Conservation (phyloP, 2,888 invertebrate species). For the Pandemis heparana region DNA sequence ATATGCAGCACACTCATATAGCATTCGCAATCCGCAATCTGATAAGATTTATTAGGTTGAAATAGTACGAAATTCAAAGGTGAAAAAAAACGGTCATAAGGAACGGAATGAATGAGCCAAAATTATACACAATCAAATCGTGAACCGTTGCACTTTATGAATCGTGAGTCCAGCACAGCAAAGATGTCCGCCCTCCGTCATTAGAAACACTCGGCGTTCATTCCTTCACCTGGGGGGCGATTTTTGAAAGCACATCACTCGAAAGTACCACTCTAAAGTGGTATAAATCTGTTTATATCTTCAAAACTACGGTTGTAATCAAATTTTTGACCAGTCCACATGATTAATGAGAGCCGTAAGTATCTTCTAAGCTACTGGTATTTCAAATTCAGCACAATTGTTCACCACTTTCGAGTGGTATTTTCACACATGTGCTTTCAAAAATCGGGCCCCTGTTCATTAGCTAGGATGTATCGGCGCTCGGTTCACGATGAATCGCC, state of each 20-base stretch:
- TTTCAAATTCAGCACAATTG: no score
- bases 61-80: neutral
- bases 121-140: conserved; percentile 23
- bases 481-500: conserved; percentile 64
- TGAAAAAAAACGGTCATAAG: neutral
- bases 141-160: conserved; percentile 33
- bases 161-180: conserved; percentile 24
- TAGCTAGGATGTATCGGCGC: conserved; percentile 47
- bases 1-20: neutral
- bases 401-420: no score
- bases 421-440: no score
- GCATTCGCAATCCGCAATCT: no score
- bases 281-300: no score
- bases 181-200: conserved; percentile 40
- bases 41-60: neutral
- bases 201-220: conserved; percentile 45
- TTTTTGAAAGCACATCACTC: no score
- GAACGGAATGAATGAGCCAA: neutral
- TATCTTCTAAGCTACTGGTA: no score
- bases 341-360: no score
- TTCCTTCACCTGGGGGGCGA: conserved; percentile 41
- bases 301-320: no score
- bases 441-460: no score
- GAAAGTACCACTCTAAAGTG: no score
- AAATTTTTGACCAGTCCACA: no score